Percentiles rank a stretch among this genome's conserved stretches.
These are phyloP conservation scores for Drosophila buzzatii DNA, from an alignment of 2,888 invertebrate species.

Conservation along the genomic window DNA sequence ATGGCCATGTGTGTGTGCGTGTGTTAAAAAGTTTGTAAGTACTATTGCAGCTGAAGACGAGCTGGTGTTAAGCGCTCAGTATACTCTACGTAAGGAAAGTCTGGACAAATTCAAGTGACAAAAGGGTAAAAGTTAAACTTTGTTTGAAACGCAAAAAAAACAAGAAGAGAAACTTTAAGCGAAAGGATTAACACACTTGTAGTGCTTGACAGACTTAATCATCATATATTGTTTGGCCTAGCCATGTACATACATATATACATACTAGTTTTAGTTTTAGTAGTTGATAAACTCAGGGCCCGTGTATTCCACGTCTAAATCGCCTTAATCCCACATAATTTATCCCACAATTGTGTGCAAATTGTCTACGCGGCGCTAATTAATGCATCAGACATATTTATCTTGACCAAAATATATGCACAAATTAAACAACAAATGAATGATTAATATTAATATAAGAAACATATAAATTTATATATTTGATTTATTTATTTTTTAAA, in stretches of 20 bases:
- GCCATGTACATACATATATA: background rate
- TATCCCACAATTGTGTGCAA: slow-evolving; percentile 9
- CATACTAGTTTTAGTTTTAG: background rate
- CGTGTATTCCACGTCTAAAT: background rate
- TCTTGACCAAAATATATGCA: slow-evolving; percentile 3
- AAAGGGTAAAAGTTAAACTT: background rate
- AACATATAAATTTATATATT: background rate
- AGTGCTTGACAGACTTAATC: background rate
- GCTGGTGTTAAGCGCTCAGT: slow-evolving; percentile 11
- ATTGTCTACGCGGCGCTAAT: slow-evolving; percentile 3
- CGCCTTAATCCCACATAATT: slow-evolving; percentile 11
- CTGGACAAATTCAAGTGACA: background rate
- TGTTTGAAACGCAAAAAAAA: background rate
- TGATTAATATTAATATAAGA: background rate
- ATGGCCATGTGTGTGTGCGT: slow-evolving; percentile 1
- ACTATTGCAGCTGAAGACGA: slow-evolving; percentile 31
- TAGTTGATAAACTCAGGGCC: background rate
- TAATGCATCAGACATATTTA: slow-evolving; percentile 4
- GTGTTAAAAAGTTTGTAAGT: slow-evolving; percentile 33
- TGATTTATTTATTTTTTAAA: background rate
- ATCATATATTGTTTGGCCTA: slow-evolving; percentile 1
- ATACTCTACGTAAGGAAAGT: background rate
- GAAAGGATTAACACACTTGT: slow-evolving; percentile 2
- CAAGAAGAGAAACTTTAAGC: background rate
- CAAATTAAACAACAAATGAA: slow-evolving; percentile 6